Evolutionary conservation across 2,797 vertebrate genomes (phyloP).

Genomic region (Rhabdophis nuchalis): DNA sequence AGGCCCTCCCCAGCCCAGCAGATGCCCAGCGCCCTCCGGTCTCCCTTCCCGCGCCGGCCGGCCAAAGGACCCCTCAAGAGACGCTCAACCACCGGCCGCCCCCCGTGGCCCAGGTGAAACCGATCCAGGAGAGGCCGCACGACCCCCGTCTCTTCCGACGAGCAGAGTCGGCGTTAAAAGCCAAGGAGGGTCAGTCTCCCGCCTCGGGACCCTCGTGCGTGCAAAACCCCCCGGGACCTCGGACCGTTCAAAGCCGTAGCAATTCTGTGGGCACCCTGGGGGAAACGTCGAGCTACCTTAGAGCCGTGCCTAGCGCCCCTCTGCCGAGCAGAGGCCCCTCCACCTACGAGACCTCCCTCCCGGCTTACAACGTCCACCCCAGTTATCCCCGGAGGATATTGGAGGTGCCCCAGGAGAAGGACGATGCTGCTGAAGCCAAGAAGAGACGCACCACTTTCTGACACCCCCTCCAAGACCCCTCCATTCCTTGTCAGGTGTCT

Average conservation of each 20-base stretch:
- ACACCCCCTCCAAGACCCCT: not conserved
- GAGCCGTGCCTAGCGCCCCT: fast-evolving
- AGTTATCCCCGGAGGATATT: constrained; percentile 20
- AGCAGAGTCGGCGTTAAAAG: constrained; percentile 25
- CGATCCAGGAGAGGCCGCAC: constrained; percentile 43
- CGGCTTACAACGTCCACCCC: not conserved
- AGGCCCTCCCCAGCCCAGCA: not conserved
- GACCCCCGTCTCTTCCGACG: constrained; percentile 69
- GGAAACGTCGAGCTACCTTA: not conserved
- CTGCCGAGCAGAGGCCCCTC: fast-evolving
- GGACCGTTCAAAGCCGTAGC: constrained; percentile 9
- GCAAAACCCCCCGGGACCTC: not conserved
- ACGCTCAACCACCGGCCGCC: not conserved
- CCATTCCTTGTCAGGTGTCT: not conserved
- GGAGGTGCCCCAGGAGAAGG: not conserved
- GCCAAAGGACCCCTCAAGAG: not conserved
- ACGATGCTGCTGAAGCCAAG: constrained; percentile 44
- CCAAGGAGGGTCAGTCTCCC: not conserved
- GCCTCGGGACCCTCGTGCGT: not conserved
- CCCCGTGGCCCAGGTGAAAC: not conserved
- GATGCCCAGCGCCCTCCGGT: fast-evolving
- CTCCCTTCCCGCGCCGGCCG: not conserved
- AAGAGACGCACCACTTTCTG: constrained; percentile 51
- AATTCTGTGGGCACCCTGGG: fast-evolving
- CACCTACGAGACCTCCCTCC: not conserved